Percentiles rank a stretch among this genome's conserved stretches.
These are phyloP conservation scores for Uropetala carovei DNA, from an alignment of 2,888 invertebrate genomes.

Conservation along the genomic window DNA sequence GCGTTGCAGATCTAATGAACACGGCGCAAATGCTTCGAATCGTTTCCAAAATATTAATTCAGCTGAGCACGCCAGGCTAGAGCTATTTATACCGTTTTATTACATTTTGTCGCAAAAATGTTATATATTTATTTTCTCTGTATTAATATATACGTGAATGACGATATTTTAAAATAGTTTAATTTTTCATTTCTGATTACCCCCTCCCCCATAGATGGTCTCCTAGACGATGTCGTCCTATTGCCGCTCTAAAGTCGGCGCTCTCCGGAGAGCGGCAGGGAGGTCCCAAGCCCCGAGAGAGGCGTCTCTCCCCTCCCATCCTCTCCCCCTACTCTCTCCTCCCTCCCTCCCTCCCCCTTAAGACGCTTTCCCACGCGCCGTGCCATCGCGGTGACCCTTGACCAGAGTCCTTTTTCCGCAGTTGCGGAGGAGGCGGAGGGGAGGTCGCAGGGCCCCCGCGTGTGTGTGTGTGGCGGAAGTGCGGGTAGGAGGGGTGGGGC, in stretches of 20 bases:
- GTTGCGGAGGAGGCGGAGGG: conserved; percentile 11
- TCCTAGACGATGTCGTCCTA: background rate
- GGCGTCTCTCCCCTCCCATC: background rate
- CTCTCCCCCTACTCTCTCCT: too few relatives aligned
- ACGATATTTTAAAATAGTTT: too few relatives aligned
- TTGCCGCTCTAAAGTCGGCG: background rate
- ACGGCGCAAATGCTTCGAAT: too few relatives aligned
- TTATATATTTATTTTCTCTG: too few relatives aligned
- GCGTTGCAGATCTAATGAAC: too few relatives aligned
- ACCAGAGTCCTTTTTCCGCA: conserved; percentile 20
- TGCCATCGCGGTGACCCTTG: conserved; percentile 22
- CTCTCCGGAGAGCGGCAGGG: background rate
- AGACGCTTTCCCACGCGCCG: conserved; percentile 3
- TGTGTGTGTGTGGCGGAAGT: background rate
- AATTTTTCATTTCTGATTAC: too few relatives aligned
- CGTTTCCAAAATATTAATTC: too few relatives aligned
- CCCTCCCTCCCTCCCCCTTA: background rate
- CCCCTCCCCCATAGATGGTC: too few relatives aligned
- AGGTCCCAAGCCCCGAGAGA: background rate
- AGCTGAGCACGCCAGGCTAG: too few relatives aligned
- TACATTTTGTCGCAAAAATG: too few relatives aligned
- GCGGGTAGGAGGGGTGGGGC: background rate
- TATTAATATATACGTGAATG: too few relatives aligned
- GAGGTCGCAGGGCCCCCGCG: background rate
- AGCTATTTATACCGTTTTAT: too few relatives aligned